These are phyloP conservation scores for Osmerus mordax DNA, from an alignment of 2,113 vertebrate genomes.

Conservation along the genomic window DNA sequence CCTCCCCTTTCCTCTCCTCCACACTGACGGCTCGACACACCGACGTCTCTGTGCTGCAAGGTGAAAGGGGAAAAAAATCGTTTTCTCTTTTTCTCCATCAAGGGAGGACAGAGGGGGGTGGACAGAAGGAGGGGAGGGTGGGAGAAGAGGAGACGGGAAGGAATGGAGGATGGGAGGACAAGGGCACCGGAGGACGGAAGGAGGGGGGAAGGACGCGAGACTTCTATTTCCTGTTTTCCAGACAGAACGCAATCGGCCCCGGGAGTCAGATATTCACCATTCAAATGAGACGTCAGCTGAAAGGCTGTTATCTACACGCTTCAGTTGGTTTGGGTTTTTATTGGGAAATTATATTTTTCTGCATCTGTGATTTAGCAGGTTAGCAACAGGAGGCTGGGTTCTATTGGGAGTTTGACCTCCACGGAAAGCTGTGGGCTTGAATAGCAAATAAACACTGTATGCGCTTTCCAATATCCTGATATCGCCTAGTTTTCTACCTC, in stretches of 20 bases:
- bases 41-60: conserved; percentile 60
- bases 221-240: too few relatives aligned
- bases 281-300: conserved; percentile 67
- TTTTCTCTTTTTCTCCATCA: neutral
- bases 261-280: conserved; percentile 58
- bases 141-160: too few relatives aligned
- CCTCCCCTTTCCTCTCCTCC: conserved; percentile 64
- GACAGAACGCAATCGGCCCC: conserved; percentile 28
- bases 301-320: conserved; percentile 65
- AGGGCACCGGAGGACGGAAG: too few relatives aligned
- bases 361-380: conserved; percentile 41
- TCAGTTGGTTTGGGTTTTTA: conserved; percentile 56
- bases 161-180: too few relatives aligned
- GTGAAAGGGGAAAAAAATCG: neutral
- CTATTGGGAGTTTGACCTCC: conserved; percentile 10
- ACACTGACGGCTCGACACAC: conserved; percentile 55
- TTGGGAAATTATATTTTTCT: conserved; percentile 44
- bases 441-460: too few relatives aligned
- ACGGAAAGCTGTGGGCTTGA: too few relatives aligned
- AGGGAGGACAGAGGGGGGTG: neutral
- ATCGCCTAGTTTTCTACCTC: too few relatives aligned
- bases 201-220: too few relatives aligned
- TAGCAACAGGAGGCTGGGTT: conserved; percentile 11
- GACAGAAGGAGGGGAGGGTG: too few relatives aligned
- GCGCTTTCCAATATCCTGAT: too few relatives aligned